A percentile compares a stretch with the other conserved stretches of the same genome.
Conservation (phyloP, 2,113 vertebrate species). For the Melanostigma gelatinosum region DNA sequence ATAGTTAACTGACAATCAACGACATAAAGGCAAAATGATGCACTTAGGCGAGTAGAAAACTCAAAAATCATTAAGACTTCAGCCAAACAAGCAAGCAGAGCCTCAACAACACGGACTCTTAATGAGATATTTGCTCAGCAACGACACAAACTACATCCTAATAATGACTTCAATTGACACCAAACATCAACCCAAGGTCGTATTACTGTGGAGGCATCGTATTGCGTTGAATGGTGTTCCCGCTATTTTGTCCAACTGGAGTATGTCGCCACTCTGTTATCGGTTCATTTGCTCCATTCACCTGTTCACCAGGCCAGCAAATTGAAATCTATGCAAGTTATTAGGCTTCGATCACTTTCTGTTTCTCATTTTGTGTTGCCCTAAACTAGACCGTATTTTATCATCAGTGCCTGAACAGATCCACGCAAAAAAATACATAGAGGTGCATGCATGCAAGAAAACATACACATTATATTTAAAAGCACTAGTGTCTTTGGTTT, state of each 20-base stretch:
- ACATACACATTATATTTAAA: neutral
- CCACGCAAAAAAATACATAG: neutral
- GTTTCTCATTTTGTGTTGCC: constrained; percentile 33
- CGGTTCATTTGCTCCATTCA: constrained; percentile 34
- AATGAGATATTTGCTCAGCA: neutral
- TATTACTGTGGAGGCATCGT: neutral
- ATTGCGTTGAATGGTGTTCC: constrained; percentile 15
- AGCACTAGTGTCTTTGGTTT: neutral
- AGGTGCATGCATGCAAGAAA: neutral
- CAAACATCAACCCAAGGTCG: constrained; percentile 8
- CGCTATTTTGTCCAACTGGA: constrained; percentile 31
- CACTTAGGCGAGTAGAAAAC: neutral
- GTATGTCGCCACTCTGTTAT: constrained; percentile 18
- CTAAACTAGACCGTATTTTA: constrained; percentile 36
- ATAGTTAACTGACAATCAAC: neutral
- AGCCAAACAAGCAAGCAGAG: neutral
- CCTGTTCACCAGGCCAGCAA: constrained; percentile 57
- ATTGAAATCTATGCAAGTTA: constrained; percentile 67
- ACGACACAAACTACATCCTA: neutral
- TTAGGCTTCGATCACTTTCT: constrained; percentile 52
- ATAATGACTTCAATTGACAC: neutral
- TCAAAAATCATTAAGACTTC: neutral
- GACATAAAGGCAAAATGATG: neutral
- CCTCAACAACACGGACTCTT: neutral
- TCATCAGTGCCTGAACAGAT: constrained; percentile 21